Percentiles rank a stretch among this genome's conserved stretches.
These are phyloP conservation scores for Nothocercus nigrocapillus DNA, from an alignment of 2,113 vertebrate genomes.

Conservation along the genomic window DNA sequence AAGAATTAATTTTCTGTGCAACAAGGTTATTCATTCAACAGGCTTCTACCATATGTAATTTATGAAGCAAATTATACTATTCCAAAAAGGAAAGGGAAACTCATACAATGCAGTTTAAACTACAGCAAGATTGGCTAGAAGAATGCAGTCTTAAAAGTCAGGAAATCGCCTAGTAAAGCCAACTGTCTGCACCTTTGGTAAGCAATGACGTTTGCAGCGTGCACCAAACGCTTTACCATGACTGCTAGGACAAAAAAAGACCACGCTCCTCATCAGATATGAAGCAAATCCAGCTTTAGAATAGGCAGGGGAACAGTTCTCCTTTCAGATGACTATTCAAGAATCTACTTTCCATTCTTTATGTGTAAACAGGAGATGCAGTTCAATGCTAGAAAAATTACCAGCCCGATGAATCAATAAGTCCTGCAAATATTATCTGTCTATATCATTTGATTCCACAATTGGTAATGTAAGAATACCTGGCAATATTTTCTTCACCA, in stretches of 20 bases:
- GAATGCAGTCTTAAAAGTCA: slow-evolving; percentile 75
- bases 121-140: slow-evolving; percentile 70
- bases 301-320: not conserved
- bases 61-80: slow-evolving; percentile 81
- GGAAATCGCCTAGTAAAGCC: slow-evolving; percentile 74
- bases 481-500: not conserved
- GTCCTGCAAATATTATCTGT: slow-evolving; percentile 14
- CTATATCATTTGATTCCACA: slow-evolving; percentile 5
- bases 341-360: not conserved
- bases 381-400: slow-evolving; percentile 42
- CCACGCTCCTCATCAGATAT: not conserved
- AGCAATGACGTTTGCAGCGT: slow-evolving; percentile 53
- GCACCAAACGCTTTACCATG: slow-evolving; percentile 62
- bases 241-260: slow-evolving; percentile 27
- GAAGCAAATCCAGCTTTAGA: not conserved
- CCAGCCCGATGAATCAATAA: slow-evolving; percentile 51
- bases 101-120: slow-evolving; percentile 74
- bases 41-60: slow-evolving; percentile 81
- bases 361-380: slow-evolving; percentile 12
- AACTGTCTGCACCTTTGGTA: slow-evolving; percentile 55
- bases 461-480: not conserved
- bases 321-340: not conserved
- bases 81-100: slow-evolving; percentile 75
- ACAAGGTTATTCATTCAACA: slow-evolving; percentile 81
- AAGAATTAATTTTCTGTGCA: slow-evolving; percentile 84